These are phyloP conservation scores for Varanus komodoensis DNA, from an alignment of 2,113 vertebrate species.

Conservation along the genomic window DNA sequence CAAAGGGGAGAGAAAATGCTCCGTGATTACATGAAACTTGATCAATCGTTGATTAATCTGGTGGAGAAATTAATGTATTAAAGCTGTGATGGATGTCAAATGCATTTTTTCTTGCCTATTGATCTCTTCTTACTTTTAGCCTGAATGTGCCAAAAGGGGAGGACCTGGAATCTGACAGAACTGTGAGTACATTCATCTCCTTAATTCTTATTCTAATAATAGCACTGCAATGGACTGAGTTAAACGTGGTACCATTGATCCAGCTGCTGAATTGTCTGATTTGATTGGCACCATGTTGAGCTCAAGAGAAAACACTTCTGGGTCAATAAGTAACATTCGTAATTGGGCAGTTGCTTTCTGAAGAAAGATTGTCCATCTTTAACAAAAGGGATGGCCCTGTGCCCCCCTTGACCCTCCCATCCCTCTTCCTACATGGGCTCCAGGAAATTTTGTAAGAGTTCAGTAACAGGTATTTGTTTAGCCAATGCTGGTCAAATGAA, in stretches of 20 bases:
- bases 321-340: constrained; percentile 66
- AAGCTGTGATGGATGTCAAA: constrained; percentile 73
- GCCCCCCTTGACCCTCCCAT: accelerated
- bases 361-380: constrained; percentile 62
- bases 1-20: neutral
- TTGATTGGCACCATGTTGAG: constrained; percentile 70
- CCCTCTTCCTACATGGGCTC: constrained; percentile 10
- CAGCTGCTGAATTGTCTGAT: constrained; percentile 70
- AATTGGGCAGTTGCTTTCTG: constrained; percentile 68
- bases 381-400: constrained; percentile 33
- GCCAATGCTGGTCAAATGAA: too few species aligned
- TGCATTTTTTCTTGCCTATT: constrained; percentile 70
- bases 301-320: constrained; percentile 67
- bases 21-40: constrained; percentile 45
- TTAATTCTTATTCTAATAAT: constrained; percentile 74
- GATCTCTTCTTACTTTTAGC: constrained; percentile 67
- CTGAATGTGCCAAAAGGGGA: constrained; percentile 55
- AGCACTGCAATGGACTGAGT: constrained; percentile 68
- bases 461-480: too few species aligned
- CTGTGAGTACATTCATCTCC: constrained; percentile 68
- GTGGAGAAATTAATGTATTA: constrained; percentile 77
- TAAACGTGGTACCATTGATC: constrained; percentile 73
- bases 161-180: constrained; percentile 22
- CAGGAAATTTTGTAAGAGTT: constrained; percentile 48
- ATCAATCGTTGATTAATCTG: constrained; percentile 77